phyloP scores from a whole-genome alignment of 2,113 vertebrate genomes.

The Eptesicus fuscus region DNA sequence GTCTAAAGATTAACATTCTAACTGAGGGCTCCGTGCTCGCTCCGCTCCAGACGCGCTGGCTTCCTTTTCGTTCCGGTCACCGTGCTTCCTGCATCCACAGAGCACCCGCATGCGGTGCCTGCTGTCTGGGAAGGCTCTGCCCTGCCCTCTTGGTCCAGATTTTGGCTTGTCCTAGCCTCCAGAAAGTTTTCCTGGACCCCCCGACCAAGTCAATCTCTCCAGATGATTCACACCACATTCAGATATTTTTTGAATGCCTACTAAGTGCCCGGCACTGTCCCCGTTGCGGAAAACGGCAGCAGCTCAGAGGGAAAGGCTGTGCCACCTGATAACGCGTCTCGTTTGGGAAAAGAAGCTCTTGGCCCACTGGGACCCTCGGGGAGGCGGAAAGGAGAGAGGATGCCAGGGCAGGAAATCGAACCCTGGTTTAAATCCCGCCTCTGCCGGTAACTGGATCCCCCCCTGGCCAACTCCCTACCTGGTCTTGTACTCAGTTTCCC shows the following conservation, averaged over 20 bases:
- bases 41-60: neutral
- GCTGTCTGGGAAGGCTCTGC: neutral
- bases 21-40: neutral
- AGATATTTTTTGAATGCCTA: neutral
- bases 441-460: neutral
- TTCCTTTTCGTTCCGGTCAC: neutral
- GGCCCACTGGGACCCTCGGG: neutral
- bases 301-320: neutral
- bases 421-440: neutral
- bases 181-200: neutral
- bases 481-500: neutral
- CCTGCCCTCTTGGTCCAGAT: neutral
- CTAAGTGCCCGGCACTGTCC: neutral
- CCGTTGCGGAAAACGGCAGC: neutral
- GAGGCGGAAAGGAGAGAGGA: neutral
- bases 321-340: neutral
- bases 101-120: neutral
- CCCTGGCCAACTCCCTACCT: neutral
- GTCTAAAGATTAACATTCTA: neutral
- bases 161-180: neutral
- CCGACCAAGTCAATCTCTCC: neutral
- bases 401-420: neutral
- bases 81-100: neutral
- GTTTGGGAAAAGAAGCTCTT: neutral
- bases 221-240: neutral